Conservation (phyloP, 2,888 invertebrate species). For the Nudaria mundana region DNA sequence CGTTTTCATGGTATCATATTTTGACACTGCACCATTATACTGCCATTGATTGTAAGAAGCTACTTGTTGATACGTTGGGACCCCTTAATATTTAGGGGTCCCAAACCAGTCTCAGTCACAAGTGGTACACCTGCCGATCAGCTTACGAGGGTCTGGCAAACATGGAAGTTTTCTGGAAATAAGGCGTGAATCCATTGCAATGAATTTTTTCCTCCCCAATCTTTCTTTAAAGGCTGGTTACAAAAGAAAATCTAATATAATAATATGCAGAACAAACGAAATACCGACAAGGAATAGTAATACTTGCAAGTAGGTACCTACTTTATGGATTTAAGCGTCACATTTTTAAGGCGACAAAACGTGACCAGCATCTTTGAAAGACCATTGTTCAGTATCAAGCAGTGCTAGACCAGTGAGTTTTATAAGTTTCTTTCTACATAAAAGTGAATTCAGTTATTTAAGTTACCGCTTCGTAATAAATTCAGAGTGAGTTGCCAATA, state of each 20-base stretch:
- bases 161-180: too few species aligned
- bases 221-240: slow-evolving; percentile 19
- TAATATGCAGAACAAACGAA: slow-evolving; percentile 68
- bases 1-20: too few species aligned
- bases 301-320: slow-evolving; percentile 70
- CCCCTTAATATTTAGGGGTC: too few species aligned
- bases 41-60: too few species aligned
- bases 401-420: slow-evolving; percentile 56
- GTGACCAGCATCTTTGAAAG: slow-evolving; percentile 63
- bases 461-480: slow-evolving; percentile 65
- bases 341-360: slow-evolving; percentile 77
- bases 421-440: slow-evolving; percentile 53
- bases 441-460: slow-evolving; percentile 73
- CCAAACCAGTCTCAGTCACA: too few species aligned
- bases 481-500: slow-evolving; percentile 56
- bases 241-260: slow-evolving; percentile 55
- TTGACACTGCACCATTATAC: too few species aligned
- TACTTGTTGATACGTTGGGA: too few species aligned
- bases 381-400: slow-evolving; percentile 70
- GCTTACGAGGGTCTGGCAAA: too few species aligned
- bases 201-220: too few species aligned
- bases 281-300: slow-evolving; percentile 69
- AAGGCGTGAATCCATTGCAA: too few species aligned
- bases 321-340: slow-evolving; percentile 76
- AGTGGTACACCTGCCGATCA: too few species aligned